Evolutionary conservation across 2,113 vertebrate species (phyloP), one percentile per base, ranked within the genome.

Genomic region (Chrysochloris asiatica): DNA sequence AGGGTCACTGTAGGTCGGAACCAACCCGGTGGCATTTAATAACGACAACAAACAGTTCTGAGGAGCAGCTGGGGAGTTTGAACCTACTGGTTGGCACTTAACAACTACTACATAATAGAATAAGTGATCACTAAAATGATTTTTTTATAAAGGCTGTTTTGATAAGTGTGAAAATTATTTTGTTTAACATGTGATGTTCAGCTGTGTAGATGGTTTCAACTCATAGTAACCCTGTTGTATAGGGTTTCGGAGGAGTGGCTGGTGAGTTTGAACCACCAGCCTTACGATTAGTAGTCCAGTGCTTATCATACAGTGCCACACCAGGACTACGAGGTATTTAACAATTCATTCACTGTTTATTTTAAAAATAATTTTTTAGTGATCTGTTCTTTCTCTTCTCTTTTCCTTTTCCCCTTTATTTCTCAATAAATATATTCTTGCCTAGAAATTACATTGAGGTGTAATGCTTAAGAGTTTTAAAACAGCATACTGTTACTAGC

Each of bases 341-440:
- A 54, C 78, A 56, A 73, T 43, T 86, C 36, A 61, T 11, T 88
- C 56, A 87, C 63, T 33, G 41, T 82, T 82, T 63, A n/a, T n/a
- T 78, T 43, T 93, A 72, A 80, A 63, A n/a, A 83, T 82, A 65
- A 38, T 56, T 61, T 92, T 82, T 92, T 45, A 87, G 54, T 84
- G 16, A 6, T 90, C n/a, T 47, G 2, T 50, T 92, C n/a, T 47
- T 85, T 72, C 63, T 38, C 77, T 91, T 85, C 43, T 24, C 33
- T 71, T 83, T 83, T 45, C 30, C 33, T 83, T 83, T 45, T 24
- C 33, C 8, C 26, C 50, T 89, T 26, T 89, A n/a, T n/a, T 8
- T 83, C 33, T 65, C 41, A 56, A 56, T 56, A 56, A 56, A 12
- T 22, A 56, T 13, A 38, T 71, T 90, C 54, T 86, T 89, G 50